Evolutionary conservation across 2,888 invertebrate genomes (phyloP), one percentile per base, ranked within the genome.

Genomic region (Yponomeuta malinellus): DNA sequence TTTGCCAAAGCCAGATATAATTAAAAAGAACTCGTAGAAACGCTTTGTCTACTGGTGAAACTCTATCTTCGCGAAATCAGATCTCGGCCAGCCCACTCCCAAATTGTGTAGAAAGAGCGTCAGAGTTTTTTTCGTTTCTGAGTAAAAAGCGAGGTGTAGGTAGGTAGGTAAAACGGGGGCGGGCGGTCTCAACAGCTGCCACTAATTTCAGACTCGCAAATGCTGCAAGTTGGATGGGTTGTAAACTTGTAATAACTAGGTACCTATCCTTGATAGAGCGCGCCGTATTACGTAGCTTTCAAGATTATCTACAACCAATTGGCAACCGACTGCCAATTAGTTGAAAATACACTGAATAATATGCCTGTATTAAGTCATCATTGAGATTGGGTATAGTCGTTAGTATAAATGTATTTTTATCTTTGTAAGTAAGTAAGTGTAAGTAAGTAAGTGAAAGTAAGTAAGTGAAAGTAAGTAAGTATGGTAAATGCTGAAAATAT

Each of bases 1-100:
- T 86, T 81, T 74, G 78, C 79, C 76, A 77, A 78, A 81, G 79
- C 79, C 74, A 79, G 75, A 85, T 81, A 84, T 86, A 87, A 88
- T 88, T 87, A 87, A 85, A 86, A 86, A 87, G 88, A 90, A 89
- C 84, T 88, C 88, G 82, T 87, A 88, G 84, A 87, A 89, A 84
- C 82, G 82, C 79, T 79, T 81, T 79, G 81, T 81, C 79, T 83
- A 81, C 81, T 81, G 81, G 83, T 83, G 90, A 88, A 89, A 89
- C 85, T 89, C 86, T 87, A 89, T 87, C 86, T 86, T 83, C 78
- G 85, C 85, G 90, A 88, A 90, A 90, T 87, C 84, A 85, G 88
- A 90, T 85, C 84, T 79, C 80, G 78, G 76, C 77, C 81, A 78
- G 78, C 78, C 82, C 80, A 78, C 79, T 81, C 79, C 76, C 74